phyloP scores from a whole-genome alignment of 2,113 vertebrate species.

The Oryzias javanicus region DNA sequence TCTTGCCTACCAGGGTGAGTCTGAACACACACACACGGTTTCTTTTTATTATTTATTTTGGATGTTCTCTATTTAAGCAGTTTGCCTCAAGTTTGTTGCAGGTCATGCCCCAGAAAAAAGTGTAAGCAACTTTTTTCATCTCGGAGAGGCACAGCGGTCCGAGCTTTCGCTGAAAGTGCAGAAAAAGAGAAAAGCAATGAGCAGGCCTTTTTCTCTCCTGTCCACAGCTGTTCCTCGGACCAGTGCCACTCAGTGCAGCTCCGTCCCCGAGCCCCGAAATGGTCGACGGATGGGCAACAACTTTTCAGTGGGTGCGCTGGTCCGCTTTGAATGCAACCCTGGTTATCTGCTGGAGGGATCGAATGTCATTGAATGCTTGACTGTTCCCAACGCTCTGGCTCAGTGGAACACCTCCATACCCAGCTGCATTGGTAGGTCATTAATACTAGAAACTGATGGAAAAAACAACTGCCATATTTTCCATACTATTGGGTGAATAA shows the following conservation, averaged over 20 bases:
- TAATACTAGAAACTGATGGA: background rate
- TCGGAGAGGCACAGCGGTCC: background rate
- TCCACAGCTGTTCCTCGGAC: conserved; percentile 90
- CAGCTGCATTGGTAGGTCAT: conserved; percentile 84
- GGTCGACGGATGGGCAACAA: conserved; percentile 90
- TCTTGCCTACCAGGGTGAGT: conserved; percentile 95
- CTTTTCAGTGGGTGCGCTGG: conserved; percentile 87
- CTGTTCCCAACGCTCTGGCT: conserved; percentile 90
- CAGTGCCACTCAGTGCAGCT: conserved; percentile 96
- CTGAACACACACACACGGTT: conserved; percentile 1
- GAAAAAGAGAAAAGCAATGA: background rate
- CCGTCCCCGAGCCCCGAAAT: conserved; percentile 92
- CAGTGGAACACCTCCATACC: conserved; percentile 96
- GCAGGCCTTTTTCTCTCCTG: background rate
- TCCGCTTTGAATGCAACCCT: conserved; percentile 91
- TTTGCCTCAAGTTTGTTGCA: conserved; percentile 2
- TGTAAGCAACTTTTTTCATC: background rate
- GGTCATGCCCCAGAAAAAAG: background rate
- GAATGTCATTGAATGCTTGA: conserved; percentile 87
- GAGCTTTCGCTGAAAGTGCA: background rate
- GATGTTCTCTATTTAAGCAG: conserved; percentile 9
- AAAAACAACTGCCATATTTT: background rate
- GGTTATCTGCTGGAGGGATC: conserved; percentile 89
- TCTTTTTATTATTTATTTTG: conserved; percentile 1
- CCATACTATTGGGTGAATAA: too few relatives aligned